Evolutionary conservation across 2,888 invertebrate genomes (phyloP), one percentile per base, ranked within the genome.

Genomic region (Axea sp.): DNA sequence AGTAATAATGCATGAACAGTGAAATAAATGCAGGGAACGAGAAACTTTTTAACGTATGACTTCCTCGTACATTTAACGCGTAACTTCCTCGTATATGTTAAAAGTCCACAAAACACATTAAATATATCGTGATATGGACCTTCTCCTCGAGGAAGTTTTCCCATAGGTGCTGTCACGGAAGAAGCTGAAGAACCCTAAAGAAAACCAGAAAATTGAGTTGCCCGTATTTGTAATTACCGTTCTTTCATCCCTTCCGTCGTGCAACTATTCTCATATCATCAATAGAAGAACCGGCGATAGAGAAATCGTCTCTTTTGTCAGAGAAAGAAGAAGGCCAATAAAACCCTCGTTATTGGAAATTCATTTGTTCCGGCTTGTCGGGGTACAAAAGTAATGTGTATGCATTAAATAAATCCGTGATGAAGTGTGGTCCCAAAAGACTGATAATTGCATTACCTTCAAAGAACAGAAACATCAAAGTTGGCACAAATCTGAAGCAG

Each of bases 181-280:
- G 57, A 69, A 65, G 75, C 43, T 64, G 55, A 65, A 73, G 60
- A 57, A 69, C 41, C 55, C 57, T 14, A 67, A 62, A 62, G 57
- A 74, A 67, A 73, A 41, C 49, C 35, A 68, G 68, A 72, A 76
- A 76, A 78, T 78, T 68, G 77, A 77, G 76, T 73, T 72, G 65
- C 76, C 76, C 77, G 77, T 79, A 80, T 80, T 80, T 79, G 80
- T 79, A 80, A 81, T 81, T 80, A 80, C 76, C 62, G 76, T 68
- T 57, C 77, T 79, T 77, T 76, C 72, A 74, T 68, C 53, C 64
- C 57, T 67, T 62, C 55, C 15, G 45, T 28, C 41, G 71, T 53
- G 57, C 53, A 65, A 31, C 47, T 37, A 65, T 72, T 72, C 64
- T 64, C 64, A 72, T 65, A 65, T 72, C 59, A 65, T 65, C 53